Base-by-base conservation (phyloP, 2,888 invertebrate species). In the Syrphus vitripennis region DNA sequence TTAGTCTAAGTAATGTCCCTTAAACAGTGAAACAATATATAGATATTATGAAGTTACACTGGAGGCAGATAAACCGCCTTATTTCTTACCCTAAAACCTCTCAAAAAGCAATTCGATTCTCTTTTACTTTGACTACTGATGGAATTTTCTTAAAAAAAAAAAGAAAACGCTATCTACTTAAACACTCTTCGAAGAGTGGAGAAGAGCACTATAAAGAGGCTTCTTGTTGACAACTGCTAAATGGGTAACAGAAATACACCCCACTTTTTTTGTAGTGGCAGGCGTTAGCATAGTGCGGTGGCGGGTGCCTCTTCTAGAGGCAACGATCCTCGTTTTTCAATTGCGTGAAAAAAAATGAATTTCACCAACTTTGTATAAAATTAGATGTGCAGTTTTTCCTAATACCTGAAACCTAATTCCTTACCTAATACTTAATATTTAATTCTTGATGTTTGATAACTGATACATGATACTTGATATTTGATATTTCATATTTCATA, bases 211-310 rank as follows among this genome's bases (percentile, higher is more conserved):
- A 29, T 53, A 42, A 59, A 72, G 59, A 72, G 82, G 65, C 45
- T 78, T 67, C 77, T 69, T 61, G 69, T 83, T 78, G 78, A 83
- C 82, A 83, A 83, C 65, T 77, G 67, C 67, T 74, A 83, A 83
- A 72, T 70, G 83, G 72, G 69, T 78, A 78, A 48, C 67, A 72
- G 19, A 26, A 29, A n/a, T 53, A 29, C 53, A 50, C 67, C 63
- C 63, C 55, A 61, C 50, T 59, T 63, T 63, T 55, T 53, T 9
- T n/a, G 50, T 42, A 42, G 31, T 31, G 31, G 31, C 31, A 31
- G 4, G 6, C 0, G 31, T 14, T 45, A 14, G 48, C 6, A 0
- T n/a, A n/a, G n/a, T n/a, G 14, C 24, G 48, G 48, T 2, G 14
- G 53, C 16, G 42, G n/a, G 9, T n/a, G 3, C 16, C 29, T 10